Evolutionary conservation across 2,797 vertebrate genomes (phyloP).

Genomic region (Platyrinchus mystaceus): DNA sequence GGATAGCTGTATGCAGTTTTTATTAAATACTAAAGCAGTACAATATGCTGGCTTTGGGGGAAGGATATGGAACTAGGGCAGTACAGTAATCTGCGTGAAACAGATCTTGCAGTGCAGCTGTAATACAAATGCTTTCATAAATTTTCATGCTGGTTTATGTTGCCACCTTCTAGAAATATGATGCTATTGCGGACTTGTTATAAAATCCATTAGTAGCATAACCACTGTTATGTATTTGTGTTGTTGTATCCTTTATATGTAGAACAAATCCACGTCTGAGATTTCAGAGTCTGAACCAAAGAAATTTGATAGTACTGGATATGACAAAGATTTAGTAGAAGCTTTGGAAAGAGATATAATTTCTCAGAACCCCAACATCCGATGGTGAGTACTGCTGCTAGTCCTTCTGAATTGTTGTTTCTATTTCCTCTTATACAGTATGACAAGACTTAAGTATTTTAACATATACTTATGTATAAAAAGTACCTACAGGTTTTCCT

Average conservation of each 20-base stretch:
- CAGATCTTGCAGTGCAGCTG: neutral
- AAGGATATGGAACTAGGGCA: neutral
- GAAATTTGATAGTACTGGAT: constrained; percentile 92
- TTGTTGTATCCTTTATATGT: neutral
- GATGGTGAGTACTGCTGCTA: constrained; percentile 77
- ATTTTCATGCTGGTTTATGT: neutral
- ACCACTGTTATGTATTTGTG: neutral
- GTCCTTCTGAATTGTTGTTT: neutral
- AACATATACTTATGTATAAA: neutral
- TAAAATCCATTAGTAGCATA: neutral
- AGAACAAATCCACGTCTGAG: constrained; percentile 81
- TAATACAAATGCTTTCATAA: neutral
- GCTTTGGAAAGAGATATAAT: constrained; percentile 96
- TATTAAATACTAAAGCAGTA: neutral
- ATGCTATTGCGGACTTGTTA: neutral
- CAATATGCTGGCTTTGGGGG: neutral
- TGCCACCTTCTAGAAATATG: neutral
- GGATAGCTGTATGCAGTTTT: neutral
- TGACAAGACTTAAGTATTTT: neutral
- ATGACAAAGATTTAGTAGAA: constrained; percentile 97
- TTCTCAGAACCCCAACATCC: constrained; percentile 95
- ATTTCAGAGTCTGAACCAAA: constrained; percentile 88
- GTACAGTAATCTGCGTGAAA: neutral
- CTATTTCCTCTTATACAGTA: neutral
- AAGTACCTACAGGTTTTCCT: neutral